phyloP scores from a whole-genome alignment of 2,888 invertebrate species.

The Frankliniella fusca region DNA sequence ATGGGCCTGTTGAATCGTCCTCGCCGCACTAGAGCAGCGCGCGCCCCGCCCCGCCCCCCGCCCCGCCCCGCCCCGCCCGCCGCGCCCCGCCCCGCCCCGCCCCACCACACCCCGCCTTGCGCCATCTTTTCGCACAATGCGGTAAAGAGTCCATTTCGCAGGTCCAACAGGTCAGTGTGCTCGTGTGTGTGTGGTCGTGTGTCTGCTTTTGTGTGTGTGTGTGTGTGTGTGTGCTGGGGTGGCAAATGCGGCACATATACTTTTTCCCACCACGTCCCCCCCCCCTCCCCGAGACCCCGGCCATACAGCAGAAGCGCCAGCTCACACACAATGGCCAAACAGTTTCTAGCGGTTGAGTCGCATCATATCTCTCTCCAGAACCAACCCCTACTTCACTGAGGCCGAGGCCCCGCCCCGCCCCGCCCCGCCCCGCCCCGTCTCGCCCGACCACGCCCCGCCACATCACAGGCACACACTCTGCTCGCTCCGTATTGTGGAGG shows the following conservation, averaged over 20 bases:
- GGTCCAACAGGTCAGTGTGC: slow-evolving; percentile 2
- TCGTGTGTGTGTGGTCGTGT: not conserved
- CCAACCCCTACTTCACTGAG: too few species aligned
- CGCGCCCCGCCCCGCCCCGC: too few species aligned
- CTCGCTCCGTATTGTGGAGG: not conserved
- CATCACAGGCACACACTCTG: not conserved
- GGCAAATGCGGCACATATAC: too few species aligned
- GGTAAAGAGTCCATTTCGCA: not conserved
- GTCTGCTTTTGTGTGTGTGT: not conserved
- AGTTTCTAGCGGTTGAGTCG: slow-evolving; percentile 14
- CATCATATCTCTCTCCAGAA: not conserved
- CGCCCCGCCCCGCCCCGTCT: not conserved
- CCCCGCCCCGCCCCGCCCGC: too few species aligned
- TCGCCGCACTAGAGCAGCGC: not conserved
- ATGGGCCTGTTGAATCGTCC: not conserved
- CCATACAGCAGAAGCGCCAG: too few species aligned
- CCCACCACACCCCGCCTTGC: not conserved
- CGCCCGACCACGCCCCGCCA: not conserved
- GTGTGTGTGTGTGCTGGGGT: not conserved
- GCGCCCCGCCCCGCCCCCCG: not conserved
- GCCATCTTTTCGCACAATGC: not conserved
- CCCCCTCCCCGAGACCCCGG: not conserved
- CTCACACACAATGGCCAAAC: too few species aligned
- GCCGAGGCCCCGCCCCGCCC: too few species aligned
- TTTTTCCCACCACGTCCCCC: too few species aligned